Base-by-base conservation (phyloP, 2,113 vertebrate genomes). In the Abramis brama region DNA sequence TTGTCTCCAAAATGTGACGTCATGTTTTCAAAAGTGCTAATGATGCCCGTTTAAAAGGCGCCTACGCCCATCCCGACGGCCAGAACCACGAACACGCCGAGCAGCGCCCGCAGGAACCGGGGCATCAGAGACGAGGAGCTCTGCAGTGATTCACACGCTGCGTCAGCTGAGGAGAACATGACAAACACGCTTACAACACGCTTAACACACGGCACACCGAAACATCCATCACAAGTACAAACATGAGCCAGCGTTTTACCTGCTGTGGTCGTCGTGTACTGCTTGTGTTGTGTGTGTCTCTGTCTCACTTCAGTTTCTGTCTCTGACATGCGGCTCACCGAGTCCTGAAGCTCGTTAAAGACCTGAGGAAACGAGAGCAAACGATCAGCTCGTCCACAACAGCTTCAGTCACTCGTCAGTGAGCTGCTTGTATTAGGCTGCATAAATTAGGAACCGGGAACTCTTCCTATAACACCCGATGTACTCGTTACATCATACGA, bases 261-360 rank as follows among this genome's bases (percentile, higher is more conserved):
- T 19, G 83, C 45, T 39, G 68, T 25, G 68, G 62, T 86, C 73
- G 39, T 30, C 60, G 76, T 36, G 55, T 10, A 43, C 11, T 36
- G 66, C 27, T 33, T 88, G 76, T 87, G 73, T 76, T 84, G 60
- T 9, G 27, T 83, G 74, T 39, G 64, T 2, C 74, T 89, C 57
- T 89, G 91, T 25, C 52, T 79, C 50, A 33, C 17, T 13, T 83
- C 33, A 2, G 77, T 83, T 25, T 89, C 87, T 2, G 52, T 62
- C 71, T 90, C 84, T 10, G 87, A 52, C 45, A 86, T 82, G 15
- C 55, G 2, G 64, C 83, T 92, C 86, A 95, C 8, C 85, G 94
- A 93, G 90, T 94, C 95, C 89, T 95, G 93, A 85, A 95, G 91
- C 85, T 95, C 95, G 60, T 95, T 92, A 86, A 95, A 95, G 86